Conservation (phyloP, 2,113 vertebrate species). For the Phalacrocorax pelagicus region DNA sequence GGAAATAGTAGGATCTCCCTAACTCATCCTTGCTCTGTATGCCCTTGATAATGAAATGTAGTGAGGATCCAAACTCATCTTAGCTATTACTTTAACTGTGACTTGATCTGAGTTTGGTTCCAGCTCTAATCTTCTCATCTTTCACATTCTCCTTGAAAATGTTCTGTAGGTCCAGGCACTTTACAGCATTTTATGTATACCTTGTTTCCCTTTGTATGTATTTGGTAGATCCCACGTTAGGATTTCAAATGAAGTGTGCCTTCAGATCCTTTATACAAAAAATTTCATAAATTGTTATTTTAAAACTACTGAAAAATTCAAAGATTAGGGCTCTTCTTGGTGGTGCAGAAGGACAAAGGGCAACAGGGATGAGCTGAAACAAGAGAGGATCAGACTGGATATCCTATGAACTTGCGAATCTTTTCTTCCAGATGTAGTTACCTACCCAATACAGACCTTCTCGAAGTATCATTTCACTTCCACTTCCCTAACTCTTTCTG, state of each 20-base stretch:
- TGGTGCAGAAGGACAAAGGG: no score
- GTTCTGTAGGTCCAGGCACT: neutral
- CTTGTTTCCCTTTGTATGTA: neutral
- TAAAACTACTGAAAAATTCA: neutral
- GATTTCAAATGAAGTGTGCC: neutral
- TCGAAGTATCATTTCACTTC: neutral
- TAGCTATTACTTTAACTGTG: neutral
- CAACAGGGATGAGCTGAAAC: neutral
- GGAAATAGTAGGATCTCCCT: neutral
- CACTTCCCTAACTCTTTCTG: neutral
- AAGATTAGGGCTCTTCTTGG: neutral
- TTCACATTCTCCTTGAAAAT: neutral
- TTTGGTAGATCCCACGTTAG: neutral
- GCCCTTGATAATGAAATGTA: fast-evolving
- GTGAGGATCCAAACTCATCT: neutral
- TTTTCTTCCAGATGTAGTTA: neutral
- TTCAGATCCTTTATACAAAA: neutral
- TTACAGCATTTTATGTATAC: neutral
- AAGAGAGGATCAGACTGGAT: neutral
- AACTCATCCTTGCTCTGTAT: neutral
- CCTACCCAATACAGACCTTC: neutral
- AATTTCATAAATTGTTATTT: neutral
- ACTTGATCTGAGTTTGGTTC: neutral
- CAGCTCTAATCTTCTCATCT: neutral
- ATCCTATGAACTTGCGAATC: neutral